Evolutionary conservation across 2,888 invertebrate genomes (phyloP), one percentile per base, ranked within the genome.

Genomic region (Aphodius granarius): DNA sequence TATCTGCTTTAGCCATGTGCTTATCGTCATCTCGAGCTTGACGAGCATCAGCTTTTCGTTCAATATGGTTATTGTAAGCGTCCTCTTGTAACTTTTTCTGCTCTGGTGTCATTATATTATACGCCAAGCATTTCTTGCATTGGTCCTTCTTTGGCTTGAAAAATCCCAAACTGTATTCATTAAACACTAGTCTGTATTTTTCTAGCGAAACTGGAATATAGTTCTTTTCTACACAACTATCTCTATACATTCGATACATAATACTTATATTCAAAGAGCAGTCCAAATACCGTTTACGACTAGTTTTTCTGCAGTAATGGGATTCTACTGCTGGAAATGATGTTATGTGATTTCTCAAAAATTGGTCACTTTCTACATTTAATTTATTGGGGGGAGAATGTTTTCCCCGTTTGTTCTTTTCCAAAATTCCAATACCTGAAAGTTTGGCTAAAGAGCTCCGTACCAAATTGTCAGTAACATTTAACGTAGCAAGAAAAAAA

Each of bases 11-110:
- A n/a, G 71, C 71, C 17, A 70, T 70, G 70, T 78, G n/a, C n/a
- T 82, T 83, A 70, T 84, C 83, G 71, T 80, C 80, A 77, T 84
- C 78, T 78, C 82, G 76, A 70, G 73, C 74, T 75, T 76, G 19
- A 62, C 77, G 65, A 76, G 81, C 80, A 64, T 74, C 76, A n/a
- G 75, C 71, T 74, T 81, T 81, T 75, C 75, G 79, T 75, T 81
- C 79, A 64, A 81, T 16, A 76, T 80, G 81, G 65, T 74, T 72
- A 68, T 75, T 75, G 71, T 75, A 76, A 43, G 71, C 74, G 22
- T 76, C 62, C 65, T 79, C 76, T 18, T 74, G 15, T 66, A 66
- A 72, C 73, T 74, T 79, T 72, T 81, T 76, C 62, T 23, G 62
- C 72, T 77, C 76, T 70, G 79, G 75, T 63, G 79, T 72, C 73